Evolutionary conservation across 1,140 invertebrate species (phyloP).

Genomic region (Asbolus verrucosus): DNA sequence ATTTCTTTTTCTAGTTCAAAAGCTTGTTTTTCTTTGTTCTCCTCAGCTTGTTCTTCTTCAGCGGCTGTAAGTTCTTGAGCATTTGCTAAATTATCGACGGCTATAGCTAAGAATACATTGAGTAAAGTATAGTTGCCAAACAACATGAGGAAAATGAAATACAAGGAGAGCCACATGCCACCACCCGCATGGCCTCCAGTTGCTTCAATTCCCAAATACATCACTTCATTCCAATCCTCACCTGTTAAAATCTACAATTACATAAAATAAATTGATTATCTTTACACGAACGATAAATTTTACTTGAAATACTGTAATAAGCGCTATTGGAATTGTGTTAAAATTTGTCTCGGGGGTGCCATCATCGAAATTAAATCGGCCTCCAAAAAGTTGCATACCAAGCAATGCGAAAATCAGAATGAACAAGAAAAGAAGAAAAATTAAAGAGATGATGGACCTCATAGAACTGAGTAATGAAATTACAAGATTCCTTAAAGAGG

Average conservation of each 20-base stretch:
- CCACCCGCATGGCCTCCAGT: slow-evolving; percentile 89
- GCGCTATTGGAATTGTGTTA: slow-evolving; percentile 98
- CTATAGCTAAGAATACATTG: slow-evolving; percentile 99
- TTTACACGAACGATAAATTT: no score
- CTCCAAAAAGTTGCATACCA: slow-evolving; percentile 99
- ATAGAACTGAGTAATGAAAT: slow-evolving; percentile 99
- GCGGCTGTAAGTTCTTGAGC: slow-evolving; percentile 99
- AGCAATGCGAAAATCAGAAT: slow-evolving; percentile 99
- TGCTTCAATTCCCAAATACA: slow-evolving; percentile 98
- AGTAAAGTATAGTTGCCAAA: slow-evolving; percentile 99
- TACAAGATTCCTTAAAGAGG: slow-evolving; percentile 97
- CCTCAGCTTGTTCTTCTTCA: slow-evolving; percentile 97
- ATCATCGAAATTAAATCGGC: slow-evolving; percentile 96
- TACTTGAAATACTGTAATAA: slow-evolving; percentile 99
- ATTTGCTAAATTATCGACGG: slow-evolving; percentile 99
- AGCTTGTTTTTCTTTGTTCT: slow-evolving; percentile 88
- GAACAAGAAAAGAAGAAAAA: slow-evolving; percentile 99
- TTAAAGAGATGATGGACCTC: slow-evolving; percentile 99
- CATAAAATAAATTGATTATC: not conserved
- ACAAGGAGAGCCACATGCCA: slow-evolving; percentile 95
- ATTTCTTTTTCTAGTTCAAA: slow-evolving; percentile 78
- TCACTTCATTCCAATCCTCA: slow-evolving; percentile 99
- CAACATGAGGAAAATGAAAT: slow-evolving; percentile 99
- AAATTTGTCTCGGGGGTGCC: slow-evolving; percentile 98
- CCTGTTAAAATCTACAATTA: slow-evolving; percentile 93